phyloP scores from a whole-genome alignment of 2,113 vertebrate species.

The Canis aureus region DNA sequence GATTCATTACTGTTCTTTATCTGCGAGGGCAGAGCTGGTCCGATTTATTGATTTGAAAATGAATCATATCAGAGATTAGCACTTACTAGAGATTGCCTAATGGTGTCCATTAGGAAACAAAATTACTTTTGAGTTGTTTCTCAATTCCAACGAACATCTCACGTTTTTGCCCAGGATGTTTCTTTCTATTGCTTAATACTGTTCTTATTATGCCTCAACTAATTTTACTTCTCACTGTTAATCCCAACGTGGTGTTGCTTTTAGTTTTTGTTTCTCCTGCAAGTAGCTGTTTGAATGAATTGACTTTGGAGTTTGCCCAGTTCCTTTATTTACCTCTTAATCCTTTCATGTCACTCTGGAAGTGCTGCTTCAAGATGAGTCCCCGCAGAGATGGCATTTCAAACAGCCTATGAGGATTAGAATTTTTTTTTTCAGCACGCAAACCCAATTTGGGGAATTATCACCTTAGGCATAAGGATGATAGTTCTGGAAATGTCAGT shows the following conservation, averaged over 20 bases:
- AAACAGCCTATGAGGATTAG: slow-evolving; percentile 74
- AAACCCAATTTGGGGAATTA: slow-evolving; percentile 83
- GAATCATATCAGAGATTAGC: slow-evolving; percentile 46
- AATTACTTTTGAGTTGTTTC: slow-evolving; percentile 57
- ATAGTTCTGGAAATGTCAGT: slow-evolving; percentile 80
- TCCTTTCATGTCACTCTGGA: slow-evolving; percentile 79
- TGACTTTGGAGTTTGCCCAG: slow-evolving; percentile 76
- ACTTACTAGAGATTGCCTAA: slow-evolving; percentile 41
- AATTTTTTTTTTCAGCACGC: slow-evolving; percentile 42
- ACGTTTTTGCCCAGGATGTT: slow-evolving; percentile 43
- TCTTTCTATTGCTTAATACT: slow-evolving; percentile 57
- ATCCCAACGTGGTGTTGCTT: slow-evolving; percentile 69
- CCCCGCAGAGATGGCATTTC: slow-evolving; percentile 81
- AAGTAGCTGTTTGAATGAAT: slow-evolving; percentile 77
- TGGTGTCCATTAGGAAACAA: not conserved
- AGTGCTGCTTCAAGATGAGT: slow-evolving; percentile 66
- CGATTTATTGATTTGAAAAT: slow-evolving; percentile 51
- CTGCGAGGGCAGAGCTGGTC: not conserved
- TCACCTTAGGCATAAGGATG: slow-evolving; percentile 82
- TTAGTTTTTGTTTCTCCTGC: slow-evolving; percentile 74
- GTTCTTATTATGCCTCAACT: slow-evolving; percentile 47
- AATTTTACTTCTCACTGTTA: slow-evolving; percentile 79
- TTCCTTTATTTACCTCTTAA: slow-evolving; percentile 81
- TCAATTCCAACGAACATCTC: slow-evolving; percentile 40
- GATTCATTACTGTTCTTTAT: not conserved